Base-by-base conservation (phyloP, 2,797 vertebrate species). In the Paguma larvata region DNA sequence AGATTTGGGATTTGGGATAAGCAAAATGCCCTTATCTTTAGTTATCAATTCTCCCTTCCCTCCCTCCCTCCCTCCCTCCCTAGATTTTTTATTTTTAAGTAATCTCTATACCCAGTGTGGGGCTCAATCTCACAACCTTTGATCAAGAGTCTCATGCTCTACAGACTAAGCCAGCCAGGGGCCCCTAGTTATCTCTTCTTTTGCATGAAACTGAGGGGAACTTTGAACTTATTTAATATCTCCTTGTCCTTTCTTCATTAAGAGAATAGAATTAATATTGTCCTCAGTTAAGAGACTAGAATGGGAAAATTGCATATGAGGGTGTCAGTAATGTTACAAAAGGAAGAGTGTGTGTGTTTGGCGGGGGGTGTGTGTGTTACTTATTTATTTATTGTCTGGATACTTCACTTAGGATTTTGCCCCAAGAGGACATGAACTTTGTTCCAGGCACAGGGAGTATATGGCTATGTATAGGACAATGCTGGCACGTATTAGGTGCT, bases 281-380 rank as follows among this genome's bases (percentile, higher is more conserved):
- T 18, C 32, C 32, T 95, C 67, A 51, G 65, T 95, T 95, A 88
- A 92, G 77, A 88, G 53, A 63, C 14, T 25, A 68, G 53, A 93
- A 88, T 65, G 80, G 53, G 41, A 90, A 93, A 72, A 62, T 41
- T 79, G 25, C 59, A 23, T 53, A 15, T 44, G 48, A 85, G n/a
- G 44, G 25, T 70, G 73, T 68, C 68, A 38, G 25, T 89, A 86
- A 82, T 82, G 32, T 63, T 85, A 70, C 38, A 21, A 38, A 93
- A 87, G 56, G 73, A 77, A 87, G 16, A 72, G 2, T 89, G 34
- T 82, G 75, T 6, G 4, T 53, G 38, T 44, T 15, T 30, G 25
- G 41, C 14, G 25, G 21, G 25, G 51, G 41, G 75, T 53, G 18
- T 53, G 18, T 48, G 48, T 53, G 34, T 62, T 87, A 27, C 15